Conservation (phyloP, 2,888 invertebrate genomes). For the Cheilosia scutellata region DNA sequence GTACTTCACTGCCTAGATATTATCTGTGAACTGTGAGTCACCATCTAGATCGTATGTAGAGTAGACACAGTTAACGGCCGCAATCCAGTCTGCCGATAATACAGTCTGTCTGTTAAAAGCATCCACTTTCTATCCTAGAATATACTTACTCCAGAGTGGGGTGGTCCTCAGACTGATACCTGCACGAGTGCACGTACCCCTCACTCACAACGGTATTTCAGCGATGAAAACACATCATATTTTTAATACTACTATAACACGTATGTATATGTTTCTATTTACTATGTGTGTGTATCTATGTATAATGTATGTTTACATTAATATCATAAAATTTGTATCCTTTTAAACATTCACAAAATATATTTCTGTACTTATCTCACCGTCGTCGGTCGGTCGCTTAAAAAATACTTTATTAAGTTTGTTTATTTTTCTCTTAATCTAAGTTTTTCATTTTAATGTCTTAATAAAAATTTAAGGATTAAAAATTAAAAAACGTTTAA, state of each 20-base stretch:
- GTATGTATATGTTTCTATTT: neutral
- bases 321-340: constrained; percentile 69
- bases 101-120: too few species aligned
- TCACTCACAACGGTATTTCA: neutral
- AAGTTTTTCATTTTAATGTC: constrained; percentile 39
- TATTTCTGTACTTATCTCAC: constrained; percentile 18
- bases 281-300: neutral
- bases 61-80: too few species aligned
- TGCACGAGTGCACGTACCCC: too few species aligned
- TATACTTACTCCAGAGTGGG: too few species aligned
- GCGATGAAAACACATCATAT: neutral
- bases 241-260: constrained; percentile 13
- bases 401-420: constrained; percentile 46
- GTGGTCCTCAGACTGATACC: too few species aligned
- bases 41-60: too few species aligned
- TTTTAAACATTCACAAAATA: constrained; percentile 71
- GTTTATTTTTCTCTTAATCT: constrained; percentile 31
- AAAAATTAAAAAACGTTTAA: constrained; percentile 30
- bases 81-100: too few species aligned
- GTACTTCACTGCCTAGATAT: too few species aligned
- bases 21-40: too few species aligned
- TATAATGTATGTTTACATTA: constrained; percentile 40
- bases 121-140: too few species aligned
- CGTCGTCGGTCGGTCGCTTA: constrained; percentile 20
- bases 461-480: constrained; percentile 39